These are phyloP conservation scores for Reinhardtius hippoglossoides DNA, from an alignment of 2,113 vertebrate genomes.

Conservation along the genomic window DNA sequence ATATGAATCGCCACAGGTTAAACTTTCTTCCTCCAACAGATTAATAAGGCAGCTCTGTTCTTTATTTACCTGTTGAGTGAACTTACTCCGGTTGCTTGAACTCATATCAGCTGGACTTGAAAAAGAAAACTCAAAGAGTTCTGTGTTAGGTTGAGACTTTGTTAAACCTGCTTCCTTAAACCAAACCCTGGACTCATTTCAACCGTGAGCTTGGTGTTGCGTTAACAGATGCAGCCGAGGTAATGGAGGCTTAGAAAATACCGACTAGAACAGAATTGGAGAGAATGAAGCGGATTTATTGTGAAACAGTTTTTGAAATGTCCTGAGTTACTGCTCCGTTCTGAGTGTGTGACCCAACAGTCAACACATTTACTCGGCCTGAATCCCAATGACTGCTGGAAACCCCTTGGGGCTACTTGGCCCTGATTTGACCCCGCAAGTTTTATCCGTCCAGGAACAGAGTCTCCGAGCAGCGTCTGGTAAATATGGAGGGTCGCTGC, in stretches of 20 bases:
- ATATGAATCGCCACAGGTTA: not conserved
- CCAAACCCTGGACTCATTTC: too few relatives aligned
- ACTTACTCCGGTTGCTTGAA: too few relatives aligned
- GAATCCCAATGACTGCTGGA: constrained; percentile 27
- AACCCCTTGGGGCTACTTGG: constrained; percentile 38
- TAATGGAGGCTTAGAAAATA: not conserved
- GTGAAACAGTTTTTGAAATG: not conserved
- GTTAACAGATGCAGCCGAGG: not conserved
- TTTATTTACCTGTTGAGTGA: not conserved
- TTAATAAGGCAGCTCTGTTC: not conserved
- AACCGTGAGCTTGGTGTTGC: not conserved
- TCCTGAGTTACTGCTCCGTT: not conserved
- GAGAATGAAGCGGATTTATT: too few relatives aligned
- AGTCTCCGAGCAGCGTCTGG: constrained; percentile 35
- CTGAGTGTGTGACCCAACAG: constrained; percentile 3
- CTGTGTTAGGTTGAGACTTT: too few relatives aligned
- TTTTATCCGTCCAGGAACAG: constrained; percentile 36
- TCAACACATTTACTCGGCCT: constrained; percentile 17
- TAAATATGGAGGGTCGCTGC: constrained; percentile 48
- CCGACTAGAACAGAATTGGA: not conserved
- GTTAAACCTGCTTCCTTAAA: too few relatives aligned
- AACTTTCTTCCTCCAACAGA: not conserved
- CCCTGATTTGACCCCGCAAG: constrained; percentile 56
- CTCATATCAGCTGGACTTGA: too few relatives aligned
- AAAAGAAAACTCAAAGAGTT: too few relatives aligned